Base-by-base conservation (phyloP, 2,797 vertebrate species). In the Phalanger gymnotis region DNA sequence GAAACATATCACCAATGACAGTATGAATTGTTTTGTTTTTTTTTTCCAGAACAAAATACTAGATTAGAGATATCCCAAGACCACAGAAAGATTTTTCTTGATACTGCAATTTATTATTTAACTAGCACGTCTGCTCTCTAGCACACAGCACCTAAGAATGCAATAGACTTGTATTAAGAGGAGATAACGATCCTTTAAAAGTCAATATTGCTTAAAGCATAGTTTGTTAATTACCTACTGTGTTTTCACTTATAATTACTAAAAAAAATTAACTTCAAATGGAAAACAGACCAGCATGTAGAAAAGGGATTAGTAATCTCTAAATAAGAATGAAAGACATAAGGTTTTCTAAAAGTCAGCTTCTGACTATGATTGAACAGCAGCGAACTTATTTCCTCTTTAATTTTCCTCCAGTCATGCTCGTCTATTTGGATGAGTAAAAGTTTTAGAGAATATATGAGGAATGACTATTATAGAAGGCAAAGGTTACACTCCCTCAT, bases 241-340 rank as follows among this genome's bases (percentile, higher is more conserved):
- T 40, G 11, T 31, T 22, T 31, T 92, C 55, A 90, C 11, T 34
- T 0, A 30, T 5, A 13, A 2, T 0, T 13, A 5, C 2, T 5
- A 58, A 31, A 81, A 2, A 53, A 81, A 31, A 47, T 5, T 16
- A 51, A 51, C n/a, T 27, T 34, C 40, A 25, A 92, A 1, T 13
- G 2, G 51, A 31, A 53, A 30, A 2, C 19, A 0, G 5, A 34
- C 0, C 0, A 28, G n/a, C 16, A 54, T 10, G 22, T 0, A 0
- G 7, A 3, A 16, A 0, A 2, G 51, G n/a, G 54, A 54, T 95
- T 22, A 27, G 28, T 81, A 58, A 90, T 28, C 5, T n/a, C n/a
- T 5, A 19, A 40, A 0, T 0, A 51, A 56, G 1, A 5, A 5
- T 51, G 4, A 31, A 54, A 58, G 27, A 53, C 13, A 52, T 30